Base-by-base conservation (phyloP, 2,888 invertebrate genomes). In the Caenorhabditis zanzibari region DNA sequence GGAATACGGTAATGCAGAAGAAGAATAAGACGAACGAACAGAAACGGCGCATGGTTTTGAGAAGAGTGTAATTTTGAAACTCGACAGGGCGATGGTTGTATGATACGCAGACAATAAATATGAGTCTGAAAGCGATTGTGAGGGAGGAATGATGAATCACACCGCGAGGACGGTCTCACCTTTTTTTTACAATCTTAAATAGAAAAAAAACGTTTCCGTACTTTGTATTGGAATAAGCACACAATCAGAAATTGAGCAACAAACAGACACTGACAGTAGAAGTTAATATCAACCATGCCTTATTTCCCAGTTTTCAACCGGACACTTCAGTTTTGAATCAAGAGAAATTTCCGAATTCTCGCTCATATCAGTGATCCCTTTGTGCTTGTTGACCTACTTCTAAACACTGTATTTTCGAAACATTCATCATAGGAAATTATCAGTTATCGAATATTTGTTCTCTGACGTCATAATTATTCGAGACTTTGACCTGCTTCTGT, bases 401-500 rank as follows among this genome's bases (percentile, higher is more conserved):
- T 6, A 63, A 7, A 9, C 7, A 44, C 61, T 19, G 38, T 38
- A 61, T 2, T 22, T 5, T 38, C 14, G 6, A 32, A 58, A 9
- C 24, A 63, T 38, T 63, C 26, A 63, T 63, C 44, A 52, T 19
- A 38, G 28, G 14, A 49, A 2, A 14, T 35, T 54, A 38, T 54
- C 35, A 69, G 35, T 38, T 2, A 61, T 22, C 22, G 24, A 54
- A 24, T 54, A 4, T 26, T 24, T 52, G 2, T 7, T 41, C 12
- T 35, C 35, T 76, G 76, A 76, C 69, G 69, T 69, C 76, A 16
- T 10, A 41, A 76, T 32, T 35, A 26, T 2, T 41, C 19, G 38
- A 63, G 28, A 75, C 75, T 66, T 75, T 75, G 75, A 66, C 66
- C 58, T 61, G 47, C 49, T 77, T 28, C 61, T 26, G 68, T 64